Conservation (phyloP, 2,888 invertebrate genomes). For the Archips crataeganus region DNA sequence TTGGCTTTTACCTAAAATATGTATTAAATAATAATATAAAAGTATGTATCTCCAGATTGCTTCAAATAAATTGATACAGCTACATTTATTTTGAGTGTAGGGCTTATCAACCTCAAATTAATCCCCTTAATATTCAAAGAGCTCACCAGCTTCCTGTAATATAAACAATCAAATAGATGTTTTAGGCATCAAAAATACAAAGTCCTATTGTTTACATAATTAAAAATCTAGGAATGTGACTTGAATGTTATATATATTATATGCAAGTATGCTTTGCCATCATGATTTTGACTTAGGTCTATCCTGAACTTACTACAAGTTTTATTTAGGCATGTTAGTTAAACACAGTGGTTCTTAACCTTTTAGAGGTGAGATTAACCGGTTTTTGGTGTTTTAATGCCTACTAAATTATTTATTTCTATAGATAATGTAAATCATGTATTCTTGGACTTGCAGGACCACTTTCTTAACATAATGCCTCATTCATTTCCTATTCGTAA, state of each 20-base stretch:
- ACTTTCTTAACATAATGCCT: neutral
- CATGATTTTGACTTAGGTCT: neutral
- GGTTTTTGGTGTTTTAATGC: neutral
- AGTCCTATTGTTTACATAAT: neutral
- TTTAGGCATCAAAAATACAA: slow-evolving; percentile 42
- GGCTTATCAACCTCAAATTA: slow-evolving; percentile 67
- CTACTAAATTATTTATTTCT: neutral
- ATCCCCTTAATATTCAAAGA: slow-evolving; percentile 76
- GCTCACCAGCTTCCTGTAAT: slow-evolving; percentile 85
- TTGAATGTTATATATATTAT: neutral
- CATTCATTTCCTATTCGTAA: too few species aligned
- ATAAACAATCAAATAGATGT: slow-evolving; percentile 72
- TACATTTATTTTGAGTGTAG: slow-evolving; percentile 68
- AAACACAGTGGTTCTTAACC: neutral
- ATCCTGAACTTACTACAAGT: neutral
- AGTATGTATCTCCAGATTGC: slow-evolving; percentile 56
- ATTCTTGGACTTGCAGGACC: neutral
- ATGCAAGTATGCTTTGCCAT: neutral
- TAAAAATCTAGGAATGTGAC: neutral
- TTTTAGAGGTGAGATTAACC: neutral
- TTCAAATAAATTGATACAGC: slow-evolving; percentile 69
- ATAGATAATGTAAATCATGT: neutral
- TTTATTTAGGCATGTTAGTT: neutral
- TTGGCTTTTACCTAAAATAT: slow-evolving; percentile 46
- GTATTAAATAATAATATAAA: slow-evolving; percentile 47